Evolutionary conservation across 2,113 vertebrate species (phyloP).

Genomic region (Pipa parva): DNA sequence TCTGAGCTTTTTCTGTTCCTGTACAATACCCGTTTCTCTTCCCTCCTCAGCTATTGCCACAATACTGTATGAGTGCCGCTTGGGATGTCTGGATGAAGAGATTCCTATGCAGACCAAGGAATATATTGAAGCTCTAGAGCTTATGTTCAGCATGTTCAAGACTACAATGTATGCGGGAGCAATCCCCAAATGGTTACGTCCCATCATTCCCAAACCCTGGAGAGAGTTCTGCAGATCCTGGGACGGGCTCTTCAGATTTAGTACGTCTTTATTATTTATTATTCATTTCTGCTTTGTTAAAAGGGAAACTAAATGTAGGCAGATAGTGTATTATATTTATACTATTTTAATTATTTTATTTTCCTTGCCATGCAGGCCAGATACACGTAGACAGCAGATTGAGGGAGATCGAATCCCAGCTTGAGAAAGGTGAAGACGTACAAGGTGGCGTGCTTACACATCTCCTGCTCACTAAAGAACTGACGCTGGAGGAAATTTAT

Average conservation of each 20-base stretch:
- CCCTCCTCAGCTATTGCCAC: slow-evolving; percentile 71
- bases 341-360: no score
- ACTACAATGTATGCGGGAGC: slow-evolving; percentile 90
- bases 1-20: no score
- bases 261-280: slow-evolving; percentile 62
- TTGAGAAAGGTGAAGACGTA: slow-evolving; percentile 66
- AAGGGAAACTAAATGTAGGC: no score
- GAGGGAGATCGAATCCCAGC: slow-evolving; percentile 64
- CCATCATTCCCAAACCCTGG: slow-evolving; percentile 86
- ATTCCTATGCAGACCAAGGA: slow-evolving; percentile 75
- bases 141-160: slow-evolving; percentile 96
- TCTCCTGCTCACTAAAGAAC: slow-evolving; percentile 75
- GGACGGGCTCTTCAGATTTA: slow-evolving; percentile 94
- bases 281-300: no score
- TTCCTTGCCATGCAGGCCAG: slow-evolving; percentile 63
- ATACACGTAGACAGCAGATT: slow-evolving; percentile 79
- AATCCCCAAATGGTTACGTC: slow-evolving; percentile 86
- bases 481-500: slow-evolving; percentile 86
- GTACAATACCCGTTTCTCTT: no score
- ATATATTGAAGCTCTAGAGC: slow-evolving; percentile 80
- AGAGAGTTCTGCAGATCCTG: slow-evolving; percentile 87
- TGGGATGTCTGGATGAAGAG: slow-evolving; percentile 79
- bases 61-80: slow-evolving; percentile 78
- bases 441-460: slow-evolving; percentile 80
- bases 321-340: no score